Percentiles rank a stretch among this genome's conserved stretches.
Conservation (phyloP, 1,140 invertebrate genomes). For the Heliconius melpomene region DNA sequence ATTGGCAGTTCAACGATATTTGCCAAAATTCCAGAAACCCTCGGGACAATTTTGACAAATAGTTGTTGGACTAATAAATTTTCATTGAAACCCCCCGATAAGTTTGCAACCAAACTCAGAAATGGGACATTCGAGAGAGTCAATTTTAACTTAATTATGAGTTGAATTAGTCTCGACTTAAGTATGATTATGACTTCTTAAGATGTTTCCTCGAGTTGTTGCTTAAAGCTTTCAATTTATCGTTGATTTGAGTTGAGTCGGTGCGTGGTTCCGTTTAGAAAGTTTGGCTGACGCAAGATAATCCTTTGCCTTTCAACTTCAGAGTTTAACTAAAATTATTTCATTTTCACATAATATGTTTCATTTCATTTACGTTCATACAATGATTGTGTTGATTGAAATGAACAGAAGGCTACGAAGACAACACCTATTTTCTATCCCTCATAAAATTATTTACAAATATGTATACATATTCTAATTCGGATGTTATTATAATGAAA, state of each 20-base stretch:
- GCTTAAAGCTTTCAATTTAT: conserved; percentile 17
- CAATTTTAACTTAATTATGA: conserved; percentile 74
- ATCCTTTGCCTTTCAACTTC: not conserved
- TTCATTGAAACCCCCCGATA: conserved; percentile 72
- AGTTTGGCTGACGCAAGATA: not conserved
- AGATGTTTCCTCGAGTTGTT: conserved; percentile 46
- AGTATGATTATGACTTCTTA: conserved; percentile 69
- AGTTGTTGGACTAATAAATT: conserved; percentile 78
- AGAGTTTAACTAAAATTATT: not conserved
- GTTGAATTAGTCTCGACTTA: conserved; percentile 72
- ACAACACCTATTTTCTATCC: too few relatives aligned
- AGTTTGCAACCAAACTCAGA: conserved; percentile 60
- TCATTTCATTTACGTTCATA: not conserved
- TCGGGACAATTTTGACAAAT: conserved; percentile 77
- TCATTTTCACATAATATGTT: not conserved
- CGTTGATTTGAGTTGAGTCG: conserved; percentile 14
- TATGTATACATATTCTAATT: not conserved
- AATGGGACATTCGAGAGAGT: conserved; percentile 71
- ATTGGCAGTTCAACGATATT: conserved; percentile 70
- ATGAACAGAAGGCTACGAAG: not conserved
- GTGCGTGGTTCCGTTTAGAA: conserved; percentile 11
- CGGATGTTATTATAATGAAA: not conserved
- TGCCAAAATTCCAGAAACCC: conserved; percentile 66
- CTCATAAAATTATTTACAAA: not conserved
- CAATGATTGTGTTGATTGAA: not conserved